Conservation (phyloP, 2,888 invertebrate species). For the Piscicola geometra region DNA sequence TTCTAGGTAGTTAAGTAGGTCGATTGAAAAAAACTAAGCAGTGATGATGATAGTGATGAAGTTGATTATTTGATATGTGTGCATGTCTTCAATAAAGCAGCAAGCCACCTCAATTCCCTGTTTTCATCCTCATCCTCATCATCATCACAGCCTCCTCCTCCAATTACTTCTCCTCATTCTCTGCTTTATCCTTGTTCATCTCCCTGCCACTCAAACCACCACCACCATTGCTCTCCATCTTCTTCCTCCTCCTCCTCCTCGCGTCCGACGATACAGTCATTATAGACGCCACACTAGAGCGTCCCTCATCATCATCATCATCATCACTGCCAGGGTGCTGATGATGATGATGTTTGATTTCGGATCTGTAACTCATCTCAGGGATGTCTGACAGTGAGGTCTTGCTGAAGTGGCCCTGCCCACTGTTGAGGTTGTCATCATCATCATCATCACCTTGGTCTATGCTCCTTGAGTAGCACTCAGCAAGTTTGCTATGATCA, state of each 20-base stretch:
- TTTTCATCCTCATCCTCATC: background rate
- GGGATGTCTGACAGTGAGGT: constrained; percentile 26
- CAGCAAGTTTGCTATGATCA: background rate
- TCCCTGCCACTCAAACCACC: background rate
- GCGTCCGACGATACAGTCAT: background rate
- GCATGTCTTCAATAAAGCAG: too few species aligned
- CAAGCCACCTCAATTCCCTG: background rate
- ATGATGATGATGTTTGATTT: constrained; percentile 5
- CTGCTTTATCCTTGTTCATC: too few species aligned
- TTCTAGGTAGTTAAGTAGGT: too few species aligned
- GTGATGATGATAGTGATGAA: too few species aligned
- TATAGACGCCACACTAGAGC: background rate
- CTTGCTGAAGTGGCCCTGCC: constrained; percentile 8
- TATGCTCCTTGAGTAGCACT: background rate
- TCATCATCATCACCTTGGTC: constrained; percentile 14
- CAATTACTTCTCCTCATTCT: too few species aligned
- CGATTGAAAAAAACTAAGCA: too few species aligned
- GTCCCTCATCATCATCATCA: constrained; percentile 21
- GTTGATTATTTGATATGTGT: too few species aligned
- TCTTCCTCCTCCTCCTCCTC: background rate
- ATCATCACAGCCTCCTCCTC: background rate
- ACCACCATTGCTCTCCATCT: background rate
- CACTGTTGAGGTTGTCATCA: background rate
- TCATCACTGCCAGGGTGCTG: background rate
- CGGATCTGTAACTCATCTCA: constrained; percentile 30